A percentile compares a stretch with the other conserved stretches of the same genome.
Evolutionary conservation across 2,113 vertebrate genomes (phyloP).

Genomic region (Helogale parvula): DNA sequence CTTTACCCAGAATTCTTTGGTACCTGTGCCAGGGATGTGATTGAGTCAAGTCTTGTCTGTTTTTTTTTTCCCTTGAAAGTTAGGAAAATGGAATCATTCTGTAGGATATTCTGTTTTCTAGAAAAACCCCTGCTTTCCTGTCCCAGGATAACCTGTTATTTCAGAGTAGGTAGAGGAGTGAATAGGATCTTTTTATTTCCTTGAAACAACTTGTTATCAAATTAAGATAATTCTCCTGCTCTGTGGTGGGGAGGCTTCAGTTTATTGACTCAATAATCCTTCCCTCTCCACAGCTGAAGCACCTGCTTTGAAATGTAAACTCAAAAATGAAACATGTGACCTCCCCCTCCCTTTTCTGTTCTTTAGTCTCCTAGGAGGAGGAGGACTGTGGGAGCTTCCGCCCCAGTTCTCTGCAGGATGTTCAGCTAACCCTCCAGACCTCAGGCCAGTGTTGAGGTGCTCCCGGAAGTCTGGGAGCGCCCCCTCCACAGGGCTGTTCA

Average conservation of each 20-base stretch:
- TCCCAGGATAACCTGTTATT: constrained; percentile 9
- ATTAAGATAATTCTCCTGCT: not conserved
- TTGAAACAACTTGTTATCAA: constrained; percentile 50
- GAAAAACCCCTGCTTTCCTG: not conserved
- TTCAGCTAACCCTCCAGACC: constrained; percentile 4
- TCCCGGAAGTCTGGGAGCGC: not conserved
- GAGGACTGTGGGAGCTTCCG: constrained; percentile 8
- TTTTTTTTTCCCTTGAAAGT: not conserved
- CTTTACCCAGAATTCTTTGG: not conserved
- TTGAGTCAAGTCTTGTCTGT: not conserved
- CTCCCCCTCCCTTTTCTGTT: not conserved
- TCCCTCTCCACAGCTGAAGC: not conserved
- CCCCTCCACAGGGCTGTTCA: accelerated
- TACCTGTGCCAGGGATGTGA: not conserved
- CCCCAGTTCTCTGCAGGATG: constrained; percentile 28
- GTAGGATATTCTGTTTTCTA: not conserved
- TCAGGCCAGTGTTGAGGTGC: not conserved
- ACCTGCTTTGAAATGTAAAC: constrained; percentile 59
- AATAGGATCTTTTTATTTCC: not conserved
- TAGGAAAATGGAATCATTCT: constrained; percentile 22
- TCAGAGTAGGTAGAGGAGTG: not conserved
- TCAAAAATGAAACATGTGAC: not conserved
- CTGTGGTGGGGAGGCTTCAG: not conserved
- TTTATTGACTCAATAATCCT: not conserved
- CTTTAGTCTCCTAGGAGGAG: not conserved